phyloP scores from a whole-genome alignment of 2,797 vertebrate species.

The Coregonus sp. region DNA sequence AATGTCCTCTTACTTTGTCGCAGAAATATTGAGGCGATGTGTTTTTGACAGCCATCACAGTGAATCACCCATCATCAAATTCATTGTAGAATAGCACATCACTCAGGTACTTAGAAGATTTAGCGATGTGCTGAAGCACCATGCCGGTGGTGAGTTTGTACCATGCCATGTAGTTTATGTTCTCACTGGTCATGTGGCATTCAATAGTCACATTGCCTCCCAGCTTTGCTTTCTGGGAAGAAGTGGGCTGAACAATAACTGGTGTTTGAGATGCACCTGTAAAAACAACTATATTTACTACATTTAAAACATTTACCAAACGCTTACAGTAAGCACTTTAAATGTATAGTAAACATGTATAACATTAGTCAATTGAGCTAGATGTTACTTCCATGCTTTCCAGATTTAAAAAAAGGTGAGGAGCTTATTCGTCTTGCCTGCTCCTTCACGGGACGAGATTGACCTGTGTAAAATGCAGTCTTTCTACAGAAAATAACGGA shows the following conservation, averaged over 20 bases:
- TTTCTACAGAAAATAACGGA: not conserved
- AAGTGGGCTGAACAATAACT: not conserved
- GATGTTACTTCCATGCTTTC: not conserved
- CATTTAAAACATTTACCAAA: no score
- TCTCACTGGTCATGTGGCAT: not conserved
- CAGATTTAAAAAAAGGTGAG: not conserved
- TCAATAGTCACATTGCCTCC: not conserved
- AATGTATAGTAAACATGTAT: not conserved
- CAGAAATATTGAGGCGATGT: no score
- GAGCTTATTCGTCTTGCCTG: not conserved
- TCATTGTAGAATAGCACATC: no score
- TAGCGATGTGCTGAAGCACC: no score
- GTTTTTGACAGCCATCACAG: no score
- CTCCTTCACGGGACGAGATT: not conserved
- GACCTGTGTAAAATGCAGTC: not conserved
- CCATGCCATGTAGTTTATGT: no score
- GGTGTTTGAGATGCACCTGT: not conserved
- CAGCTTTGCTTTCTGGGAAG: not conserved
- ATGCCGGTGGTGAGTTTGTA: no score
- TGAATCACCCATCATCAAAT: no score
- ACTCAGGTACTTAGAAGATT: no score
- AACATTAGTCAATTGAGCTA: not conserved
- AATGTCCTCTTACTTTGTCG: no score
- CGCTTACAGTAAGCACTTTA: no score
- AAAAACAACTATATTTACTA: not conserved